phyloP scores from a whole-genome alignment of 2,888 invertebrate species.

The Crioceris asparagi region DNA sequence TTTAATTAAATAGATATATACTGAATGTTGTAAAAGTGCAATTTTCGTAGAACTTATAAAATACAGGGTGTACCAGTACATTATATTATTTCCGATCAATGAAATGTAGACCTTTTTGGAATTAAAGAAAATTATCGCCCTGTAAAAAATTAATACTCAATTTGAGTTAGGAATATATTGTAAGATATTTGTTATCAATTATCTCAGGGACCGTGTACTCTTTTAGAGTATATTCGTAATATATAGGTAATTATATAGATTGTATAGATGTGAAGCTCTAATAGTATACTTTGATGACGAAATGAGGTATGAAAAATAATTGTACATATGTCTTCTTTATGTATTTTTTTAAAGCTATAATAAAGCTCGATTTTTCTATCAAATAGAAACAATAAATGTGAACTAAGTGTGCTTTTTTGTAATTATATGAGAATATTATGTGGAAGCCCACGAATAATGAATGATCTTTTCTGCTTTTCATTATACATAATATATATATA shows the following conservation, averaged over 20 bases:
- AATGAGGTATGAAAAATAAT: slow-evolving; percentile 5
- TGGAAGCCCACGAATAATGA: no score
- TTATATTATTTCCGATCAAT: no score
- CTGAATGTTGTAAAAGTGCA: slow-evolving; percentile 19
- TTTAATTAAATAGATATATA: slow-evolving; percentile 9
- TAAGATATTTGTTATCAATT: slow-evolving; percentile 26
- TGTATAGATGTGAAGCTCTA: no score
- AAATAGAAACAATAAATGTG: slow-evolving; percentile 18
- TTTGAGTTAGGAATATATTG: slow-evolving; percentile 17
- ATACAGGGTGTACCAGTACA: no score
- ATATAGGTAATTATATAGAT: no score
- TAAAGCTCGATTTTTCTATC: slow-evolving; percentile 23
- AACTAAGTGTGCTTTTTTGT: slow-evolving; percentile 26
- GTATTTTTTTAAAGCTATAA: slow-evolving; percentile 25
- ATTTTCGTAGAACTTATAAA: no score
- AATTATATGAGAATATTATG: slow-evolving; percentile 13
- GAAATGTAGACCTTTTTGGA: no score
- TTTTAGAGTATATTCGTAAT: no score
- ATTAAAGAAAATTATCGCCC: background rate
- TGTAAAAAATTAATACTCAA: slow-evolving; percentile 3
- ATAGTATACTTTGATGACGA: slow-evolving; percentile 4
- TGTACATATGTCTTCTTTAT: slow-evolving; percentile 20
- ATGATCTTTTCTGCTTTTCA: no score
- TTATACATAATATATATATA: slow-evolving; percentile 11
- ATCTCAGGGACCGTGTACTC: slow-evolving; percentile 28